Conservation (phyloP, 2,888 invertebrate genomes). For the Nymphalis polychloros region DNA sequence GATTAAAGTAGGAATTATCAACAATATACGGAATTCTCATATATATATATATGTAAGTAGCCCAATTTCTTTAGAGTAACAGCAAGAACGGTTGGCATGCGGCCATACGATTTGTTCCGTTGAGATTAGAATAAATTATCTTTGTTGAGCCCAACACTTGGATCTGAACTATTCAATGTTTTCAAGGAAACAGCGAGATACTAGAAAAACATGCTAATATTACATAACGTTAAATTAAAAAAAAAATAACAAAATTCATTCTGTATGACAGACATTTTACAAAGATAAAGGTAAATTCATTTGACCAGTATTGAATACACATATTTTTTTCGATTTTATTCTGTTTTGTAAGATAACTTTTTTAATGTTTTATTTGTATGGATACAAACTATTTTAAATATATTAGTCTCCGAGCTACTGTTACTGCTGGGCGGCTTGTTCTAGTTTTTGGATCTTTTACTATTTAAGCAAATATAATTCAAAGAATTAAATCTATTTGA, state of each 20-base stretch:
- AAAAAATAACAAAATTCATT: neutral
- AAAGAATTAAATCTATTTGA: too few species aligned
- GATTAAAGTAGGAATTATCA: neutral
- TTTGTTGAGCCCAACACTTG: neutral
- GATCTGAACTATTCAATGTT: conserved; percentile 4
- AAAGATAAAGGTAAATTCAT: neutral
- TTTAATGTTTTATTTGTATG: too few species aligned
- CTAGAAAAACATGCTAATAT: neutral
- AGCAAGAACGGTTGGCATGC: neutral
- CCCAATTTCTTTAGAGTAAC: neutral
- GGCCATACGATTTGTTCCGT: conserved; percentile 1
- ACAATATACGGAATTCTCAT: too few species aligned
- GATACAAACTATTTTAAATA: too few species aligned
- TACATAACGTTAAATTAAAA: neutral
- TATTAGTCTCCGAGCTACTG: too few species aligned
- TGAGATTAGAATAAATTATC: conserved; percentile 3
- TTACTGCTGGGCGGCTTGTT: too few species aligned
- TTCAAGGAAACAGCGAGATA: neutral
- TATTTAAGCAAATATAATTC: too few species aligned
- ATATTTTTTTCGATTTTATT: too few species aligned
- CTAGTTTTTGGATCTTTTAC: too few species aligned
- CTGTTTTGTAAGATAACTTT: too few species aligned
- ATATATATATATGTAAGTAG: too few species aligned
- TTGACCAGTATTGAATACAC: too few species aligned
- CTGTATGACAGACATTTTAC: neutral